These are phyloP conservation scores for Pimephales promelas DNA, from an alignment of 2,113 vertebrate species.

Conservation along the genomic window DNA sequence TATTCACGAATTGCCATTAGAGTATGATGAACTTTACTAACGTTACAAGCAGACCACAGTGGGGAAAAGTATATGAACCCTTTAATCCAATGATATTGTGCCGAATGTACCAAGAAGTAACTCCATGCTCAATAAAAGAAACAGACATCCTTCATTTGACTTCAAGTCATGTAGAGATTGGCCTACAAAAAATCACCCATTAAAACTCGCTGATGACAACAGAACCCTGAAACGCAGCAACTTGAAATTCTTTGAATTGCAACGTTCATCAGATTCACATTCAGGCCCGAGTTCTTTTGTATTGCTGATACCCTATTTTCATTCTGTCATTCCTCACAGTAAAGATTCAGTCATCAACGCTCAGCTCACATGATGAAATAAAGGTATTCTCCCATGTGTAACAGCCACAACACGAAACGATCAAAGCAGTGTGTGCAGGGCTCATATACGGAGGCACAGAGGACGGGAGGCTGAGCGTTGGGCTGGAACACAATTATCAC, in stretches of 20 bases:
- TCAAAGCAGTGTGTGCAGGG: conserved; percentile 35
- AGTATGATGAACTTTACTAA: neutral
- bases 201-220: neutral
- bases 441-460: conserved; percentile 5
- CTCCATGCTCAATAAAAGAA: neutral
- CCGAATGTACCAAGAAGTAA: neutral
- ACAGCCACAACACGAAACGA: conserved; percentile 9
- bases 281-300: neutral
- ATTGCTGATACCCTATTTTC: conserved; percentile 8
- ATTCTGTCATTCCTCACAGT: conserved; percentile 13
- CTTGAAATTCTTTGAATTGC: conserved; percentile 7
- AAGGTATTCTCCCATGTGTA: conserved; percentile 33
- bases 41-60: neutral
- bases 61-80: neutral
- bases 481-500: conserved; percentile 38
- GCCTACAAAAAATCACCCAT: neutral
- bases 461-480: conserved; percentile 12
- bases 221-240: neutral
- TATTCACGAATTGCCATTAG: neutral
- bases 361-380: conserved; percentile 28
- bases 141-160: neutral
- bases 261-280: neutral
- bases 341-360: conserved; percentile 19
- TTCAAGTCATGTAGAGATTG: neutral
- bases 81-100: neutral